phyloP scores from a whole-genome alignment of 2,113 vertebrate species.

The Lucifuga dentata region DNA sequence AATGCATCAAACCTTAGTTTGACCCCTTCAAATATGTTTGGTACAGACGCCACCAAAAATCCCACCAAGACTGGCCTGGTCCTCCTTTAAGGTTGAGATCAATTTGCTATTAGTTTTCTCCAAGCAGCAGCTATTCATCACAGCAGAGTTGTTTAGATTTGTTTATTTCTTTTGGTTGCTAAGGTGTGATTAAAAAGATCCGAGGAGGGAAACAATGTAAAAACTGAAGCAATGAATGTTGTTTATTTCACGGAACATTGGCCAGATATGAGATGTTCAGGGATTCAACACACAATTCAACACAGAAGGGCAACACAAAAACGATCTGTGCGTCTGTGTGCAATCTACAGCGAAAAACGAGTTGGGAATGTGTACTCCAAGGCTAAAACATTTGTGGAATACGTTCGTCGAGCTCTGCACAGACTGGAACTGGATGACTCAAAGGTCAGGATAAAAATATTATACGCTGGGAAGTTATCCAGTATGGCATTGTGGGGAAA shows the following conservation, averaged over 20 bases:
- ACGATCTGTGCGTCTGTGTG: not conserved
- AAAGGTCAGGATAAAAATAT: conserved; percentile 73
- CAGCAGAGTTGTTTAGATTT: not conserved
- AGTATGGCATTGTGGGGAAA: too few relatives aligned
- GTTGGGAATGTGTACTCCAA: conserved; percentile 95
- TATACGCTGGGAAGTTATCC: too few relatives aligned
- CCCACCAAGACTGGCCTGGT: not conserved
- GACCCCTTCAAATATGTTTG: conserved; percentile 5
- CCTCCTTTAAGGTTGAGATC: not conserved
- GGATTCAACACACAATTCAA: too few relatives aligned
- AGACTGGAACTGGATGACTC: conserved; percentile 91
- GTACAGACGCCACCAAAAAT: conserved; percentile 13
- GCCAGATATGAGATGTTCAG: conserved; percentile 9
- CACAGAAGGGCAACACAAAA: too few relatives aligned
- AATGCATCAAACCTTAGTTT: conserved; percentile 5
- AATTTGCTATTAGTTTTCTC: conserved; percentile 13
- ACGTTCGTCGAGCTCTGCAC: conserved; percentile 88
- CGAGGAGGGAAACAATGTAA: not conserved
- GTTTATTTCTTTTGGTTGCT: conserved; percentile 19
- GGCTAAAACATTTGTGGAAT: conserved; percentile 91
- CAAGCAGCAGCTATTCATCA: conserved; percentile 28
- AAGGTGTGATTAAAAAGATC: not conserved
- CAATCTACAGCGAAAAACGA: conserved; percentile 86
- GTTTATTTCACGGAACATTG: conserved; percentile 11
- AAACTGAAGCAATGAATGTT: not conserved